These are phyloP conservation scores for Silurus lanzhouensis DNA, from an alignment of 2,797 vertebrate species.

Conservation along the genomic window DNA sequence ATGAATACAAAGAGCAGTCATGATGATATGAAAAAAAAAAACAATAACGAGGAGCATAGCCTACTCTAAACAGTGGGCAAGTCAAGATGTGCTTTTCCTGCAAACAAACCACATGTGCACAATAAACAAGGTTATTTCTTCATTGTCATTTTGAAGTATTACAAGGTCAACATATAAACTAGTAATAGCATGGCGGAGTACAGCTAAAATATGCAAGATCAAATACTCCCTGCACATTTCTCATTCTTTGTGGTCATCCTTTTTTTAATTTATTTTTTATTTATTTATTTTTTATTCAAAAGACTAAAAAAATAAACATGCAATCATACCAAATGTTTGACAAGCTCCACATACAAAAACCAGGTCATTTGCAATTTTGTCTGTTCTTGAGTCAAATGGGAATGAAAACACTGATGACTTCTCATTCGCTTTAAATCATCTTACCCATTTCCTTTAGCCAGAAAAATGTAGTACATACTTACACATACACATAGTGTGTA, in stretches of 20 bases:
- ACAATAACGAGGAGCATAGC: neutral
- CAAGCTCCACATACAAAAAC: neutral
- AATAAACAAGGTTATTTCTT: neutral
- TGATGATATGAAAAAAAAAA: neutral
- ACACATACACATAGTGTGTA: too few species aligned
- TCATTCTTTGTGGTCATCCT: neutral
- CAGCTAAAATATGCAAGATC: neutral
- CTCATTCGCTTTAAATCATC: neutral
- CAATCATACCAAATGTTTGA: neutral
- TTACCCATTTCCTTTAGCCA: too few species aligned
- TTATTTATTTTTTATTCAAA: neutral
- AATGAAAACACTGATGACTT: neutral
- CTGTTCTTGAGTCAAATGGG: neutral
- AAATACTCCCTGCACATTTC: neutral
- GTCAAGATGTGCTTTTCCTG: too few species aligned
- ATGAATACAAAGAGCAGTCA: constrained; percentile 10
- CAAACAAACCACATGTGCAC: neutral
- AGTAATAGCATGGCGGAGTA: neutral
- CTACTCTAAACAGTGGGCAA: neutral
- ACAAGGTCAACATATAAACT: neutral
- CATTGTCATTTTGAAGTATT: too few species aligned
- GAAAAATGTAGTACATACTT: too few species aligned
- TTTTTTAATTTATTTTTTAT: too few species aligned
- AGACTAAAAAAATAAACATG: neutral
- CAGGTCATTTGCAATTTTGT: neutral